These are phyloP conservation scores for Cosmopolites sordidus DNA, from an alignment of 2,888 invertebrate genomes.

Conservation along the genomic window DNA sequence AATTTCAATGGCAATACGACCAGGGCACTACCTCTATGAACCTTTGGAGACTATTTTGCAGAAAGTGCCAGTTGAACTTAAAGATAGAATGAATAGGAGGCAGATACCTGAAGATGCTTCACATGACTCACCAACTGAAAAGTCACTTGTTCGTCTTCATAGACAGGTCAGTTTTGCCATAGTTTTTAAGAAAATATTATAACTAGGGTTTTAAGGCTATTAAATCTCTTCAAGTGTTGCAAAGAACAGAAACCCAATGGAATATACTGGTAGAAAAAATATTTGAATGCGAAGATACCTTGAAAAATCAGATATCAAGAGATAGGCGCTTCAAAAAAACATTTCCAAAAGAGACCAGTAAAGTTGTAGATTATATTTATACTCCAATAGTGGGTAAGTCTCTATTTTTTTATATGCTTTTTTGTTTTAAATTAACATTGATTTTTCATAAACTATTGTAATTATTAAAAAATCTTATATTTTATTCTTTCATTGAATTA, in stretches of 20 bases:
- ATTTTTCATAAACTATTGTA: too few species aligned
- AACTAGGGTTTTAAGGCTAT: conserved; percentile 57
- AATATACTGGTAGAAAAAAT: conserved; percentile 75
- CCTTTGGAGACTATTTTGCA: conserved; percentile 86
- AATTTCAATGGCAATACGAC: conserved; percentile 70
- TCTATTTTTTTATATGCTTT: too few species aligned
- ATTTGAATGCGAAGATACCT: conserved; percentile 82
- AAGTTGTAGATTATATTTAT: conserved; percentile 56
- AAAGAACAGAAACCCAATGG: conserved; percentile 94
- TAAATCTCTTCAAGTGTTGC: conserved; percentile 85
- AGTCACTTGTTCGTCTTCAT: conserved; percentile 84
- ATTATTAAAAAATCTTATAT: too few species aligned
- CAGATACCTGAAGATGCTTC: conserved; percentile 57
- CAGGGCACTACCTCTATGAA: conserved; percentile 69
- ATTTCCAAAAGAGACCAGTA: conserved; percentile 61
- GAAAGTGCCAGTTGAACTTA: conserved; percentile 77
- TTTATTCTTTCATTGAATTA: too few species aligned
- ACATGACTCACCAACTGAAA: conserved; percentile 69
- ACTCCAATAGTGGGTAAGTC: conserved; percentile 63
- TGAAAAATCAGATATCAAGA: conserved; percentile 66
- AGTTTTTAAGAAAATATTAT: too few species aligned
- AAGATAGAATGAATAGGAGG: conserved; percentile 67
- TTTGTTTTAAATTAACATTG: too few species aligned
- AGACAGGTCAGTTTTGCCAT: conserved; percentile 67
- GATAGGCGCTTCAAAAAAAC: conserved; percentile 63